Conservation (phyloP, 2,113 vertebrate genomes). For the Labeo catla region DNA sequence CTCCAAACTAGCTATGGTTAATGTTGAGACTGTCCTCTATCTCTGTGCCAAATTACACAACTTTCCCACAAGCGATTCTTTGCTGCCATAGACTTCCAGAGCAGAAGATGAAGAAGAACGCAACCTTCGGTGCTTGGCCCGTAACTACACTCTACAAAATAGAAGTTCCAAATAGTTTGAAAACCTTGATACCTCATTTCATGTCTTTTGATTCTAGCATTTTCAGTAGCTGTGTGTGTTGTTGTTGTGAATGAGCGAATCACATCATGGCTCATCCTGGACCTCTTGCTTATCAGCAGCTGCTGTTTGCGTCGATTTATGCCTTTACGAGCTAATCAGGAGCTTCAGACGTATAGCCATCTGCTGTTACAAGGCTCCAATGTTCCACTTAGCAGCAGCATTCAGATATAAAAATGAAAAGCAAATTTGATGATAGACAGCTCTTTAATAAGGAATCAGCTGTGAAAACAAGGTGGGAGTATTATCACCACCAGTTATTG, state of each 20-base stretch:
- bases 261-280: not conserved
- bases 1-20: no score
- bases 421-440: slow-evolving; percentile 14
- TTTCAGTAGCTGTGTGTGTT: not conserved
- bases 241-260: not conserved
- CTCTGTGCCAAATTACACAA: no score
- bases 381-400: slow-evolving; percentile 24
- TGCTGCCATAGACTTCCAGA: no score
- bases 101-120: no score
- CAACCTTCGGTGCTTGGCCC: no score
- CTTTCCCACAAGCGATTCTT: no score
- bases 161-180: no score
- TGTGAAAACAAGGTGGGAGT: slow-evolving; percentile 2
- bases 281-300: not conserved
- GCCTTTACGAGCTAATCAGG: slow-evolving; percentile 34
- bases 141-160: no score
- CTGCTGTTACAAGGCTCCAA: not conserved
- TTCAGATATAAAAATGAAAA: slow-evolving; percentile 16
- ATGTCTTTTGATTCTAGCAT: not conserved
- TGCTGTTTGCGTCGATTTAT: slow-evolving; percentile 34
- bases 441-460: not conserved
- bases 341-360: slow-evolving; percentile 16
- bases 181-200: not conserved
- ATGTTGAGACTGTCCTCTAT: no score
- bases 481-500: not conserved